Evolutionary conservation across 2,797 vertebrate genomes (phyloP).

Genomic region (Pagetopsis macropterus): DNA sequence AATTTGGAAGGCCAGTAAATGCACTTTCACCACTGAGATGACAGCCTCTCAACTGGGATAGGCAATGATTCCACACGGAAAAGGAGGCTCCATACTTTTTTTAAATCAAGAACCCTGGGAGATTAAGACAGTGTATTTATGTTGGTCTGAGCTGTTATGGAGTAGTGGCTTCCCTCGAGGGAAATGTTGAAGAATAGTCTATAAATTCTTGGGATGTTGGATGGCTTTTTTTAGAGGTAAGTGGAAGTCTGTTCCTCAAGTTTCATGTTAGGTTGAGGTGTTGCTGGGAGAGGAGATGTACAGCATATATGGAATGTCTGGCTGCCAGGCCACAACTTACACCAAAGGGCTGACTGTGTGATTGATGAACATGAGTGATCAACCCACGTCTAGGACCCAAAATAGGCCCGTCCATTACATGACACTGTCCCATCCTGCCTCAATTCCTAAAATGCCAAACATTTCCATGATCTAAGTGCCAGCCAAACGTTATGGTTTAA

Average conservation of each 20-base stretch:
- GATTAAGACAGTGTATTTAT: conserved; percentile 41
- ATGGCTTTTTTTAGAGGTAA: conserved; percentile 16
- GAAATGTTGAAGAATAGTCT: conserved; percentile 11
- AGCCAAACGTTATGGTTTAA: background rate
- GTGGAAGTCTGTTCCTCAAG: conserved; percentile 8
- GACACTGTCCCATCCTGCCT: conserved; percentile 51
- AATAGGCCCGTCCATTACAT: conserved; percentile 59
- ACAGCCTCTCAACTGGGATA: conserved; percentile 31
- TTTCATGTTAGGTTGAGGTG: conserved; percentile 39
- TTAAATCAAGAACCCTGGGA: conserved; percentile 17
- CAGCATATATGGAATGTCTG: conserved; percentile 60
- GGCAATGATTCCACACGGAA: conserved; percentile 20
- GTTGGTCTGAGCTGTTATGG: conserved; percentile 20
- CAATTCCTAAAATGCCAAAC: conserved; percentile 64
- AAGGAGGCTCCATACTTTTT: conserved; percentile 19
- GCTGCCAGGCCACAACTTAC: conserved; percentile 30
- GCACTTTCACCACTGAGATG: conserved; percentile 32
- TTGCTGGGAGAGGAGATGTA: conserved; percentile 52
- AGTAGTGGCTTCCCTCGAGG: conserved; percentile 30
- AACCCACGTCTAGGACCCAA: conserved; percentile 34
- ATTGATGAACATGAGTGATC: conserved; percentile 57
- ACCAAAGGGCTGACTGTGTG: conserved; percentile 43
- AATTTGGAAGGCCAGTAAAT: conserved; percentile 36
- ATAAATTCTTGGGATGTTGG: background rate
- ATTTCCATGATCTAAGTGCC: conserved; percentile 28